phyloP scores from a whole-genome alignment of 1,140 invertebrate genomes.

The Eupristina koningsbergeri region DNA sequence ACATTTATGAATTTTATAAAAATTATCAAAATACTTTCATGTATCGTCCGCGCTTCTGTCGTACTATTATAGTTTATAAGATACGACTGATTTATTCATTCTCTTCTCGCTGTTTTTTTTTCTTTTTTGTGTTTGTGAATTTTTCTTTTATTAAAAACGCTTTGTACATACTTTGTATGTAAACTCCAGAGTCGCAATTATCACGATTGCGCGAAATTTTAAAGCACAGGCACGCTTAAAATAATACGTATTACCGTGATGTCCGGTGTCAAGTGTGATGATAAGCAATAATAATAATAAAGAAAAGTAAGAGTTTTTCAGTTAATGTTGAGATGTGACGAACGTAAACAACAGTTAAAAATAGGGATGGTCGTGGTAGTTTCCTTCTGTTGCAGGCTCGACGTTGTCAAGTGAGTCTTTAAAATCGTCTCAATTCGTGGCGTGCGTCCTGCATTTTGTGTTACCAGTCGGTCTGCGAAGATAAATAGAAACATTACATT shows the following conservation, averaged over 20 bases:
- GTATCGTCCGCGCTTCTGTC: slow-evolving; percentile 38
- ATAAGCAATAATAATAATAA: slow-evolving; percentile 60
- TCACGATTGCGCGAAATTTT: slow-evolving; percentile 43
- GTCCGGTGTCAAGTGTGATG: slow-evolving; percentile 63
- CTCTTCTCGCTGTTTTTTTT: slow-evolving; percentile 28
- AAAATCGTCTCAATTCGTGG: slow-evolving; percentile 74
- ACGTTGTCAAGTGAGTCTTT: slow-evolving; percentile 74
- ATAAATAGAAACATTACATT: slow-evolving; percentile 73
- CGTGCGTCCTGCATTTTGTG: slow-evolving; percentile 74
- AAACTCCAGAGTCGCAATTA: slow-evolving; percentile 34
- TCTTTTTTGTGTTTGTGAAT: slow-evolving; percentile 29
- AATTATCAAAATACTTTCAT: slow-evolving; percentile 53
- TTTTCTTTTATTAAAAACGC: slow-evolving; percentile 44
- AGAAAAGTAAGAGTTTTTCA: slow-evolving; percentile 67
- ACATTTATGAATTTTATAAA: slow-evolving; percentile 50
- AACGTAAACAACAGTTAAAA: slow-evolving; percentile 71
- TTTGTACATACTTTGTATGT: slow-evolving; percentile 44
- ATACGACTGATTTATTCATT: slow-evolving; percentile 41
- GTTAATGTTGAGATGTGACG: slow-evolving; percentile 69
- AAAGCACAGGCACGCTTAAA: slow-evolving; percentile 62
- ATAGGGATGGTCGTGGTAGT: slow-evolving; percentile 68
- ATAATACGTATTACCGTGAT: slow-evolving; percentile 58
- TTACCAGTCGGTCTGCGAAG: slow-evolving; percentile 74
- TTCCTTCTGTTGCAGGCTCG: slow-evolving; percentile 73
- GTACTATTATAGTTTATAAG: slow-evolving; percentile 31